Evolutionary conservation across 2,797 vertebrate genomes (phyloP).

Genomic region (Platalea minor): DNA sequence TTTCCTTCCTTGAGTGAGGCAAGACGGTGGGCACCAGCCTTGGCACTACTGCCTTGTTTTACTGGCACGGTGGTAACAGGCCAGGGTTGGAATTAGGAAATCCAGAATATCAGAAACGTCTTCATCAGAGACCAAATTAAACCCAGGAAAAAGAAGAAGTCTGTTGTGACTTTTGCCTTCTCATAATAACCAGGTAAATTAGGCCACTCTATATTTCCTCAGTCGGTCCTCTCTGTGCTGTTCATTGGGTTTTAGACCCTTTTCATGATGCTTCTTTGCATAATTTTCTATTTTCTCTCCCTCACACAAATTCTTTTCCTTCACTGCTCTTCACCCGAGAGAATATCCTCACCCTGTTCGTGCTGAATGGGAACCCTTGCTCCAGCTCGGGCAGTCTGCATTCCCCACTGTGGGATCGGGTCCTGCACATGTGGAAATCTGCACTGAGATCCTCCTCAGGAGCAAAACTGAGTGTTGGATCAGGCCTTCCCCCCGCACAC

Average conservation of each 20-base stretch:
- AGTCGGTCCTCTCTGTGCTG: background rate
- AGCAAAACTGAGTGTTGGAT: background rate
- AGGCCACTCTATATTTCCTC: background rate
- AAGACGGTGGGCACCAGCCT: background rate
- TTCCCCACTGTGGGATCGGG: background rate
- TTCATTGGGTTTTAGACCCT: background rate
- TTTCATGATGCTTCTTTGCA: background rate
- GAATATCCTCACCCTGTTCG: background rate
- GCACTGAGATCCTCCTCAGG: background rate
- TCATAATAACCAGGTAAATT: background rate
- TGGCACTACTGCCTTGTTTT: background rate
- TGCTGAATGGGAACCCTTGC: background rate
- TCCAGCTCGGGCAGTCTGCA: rapidly evolving
- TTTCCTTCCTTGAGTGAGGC: background rate
- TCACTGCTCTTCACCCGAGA: background rate
- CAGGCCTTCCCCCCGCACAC: background rate
- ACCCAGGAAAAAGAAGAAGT: background rate
- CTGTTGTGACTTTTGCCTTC: background rate
- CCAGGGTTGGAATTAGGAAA: background rate
- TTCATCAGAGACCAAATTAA: background rate
- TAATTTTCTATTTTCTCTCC: background rate
- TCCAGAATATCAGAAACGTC: background rate
- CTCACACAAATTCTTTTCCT: background rate
- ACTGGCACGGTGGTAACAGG: background rate
- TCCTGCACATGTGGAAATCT: background rate